Conservation (phyloP, 2,888 invertebrate genomes). For the Conomelus anceps region DNA sequence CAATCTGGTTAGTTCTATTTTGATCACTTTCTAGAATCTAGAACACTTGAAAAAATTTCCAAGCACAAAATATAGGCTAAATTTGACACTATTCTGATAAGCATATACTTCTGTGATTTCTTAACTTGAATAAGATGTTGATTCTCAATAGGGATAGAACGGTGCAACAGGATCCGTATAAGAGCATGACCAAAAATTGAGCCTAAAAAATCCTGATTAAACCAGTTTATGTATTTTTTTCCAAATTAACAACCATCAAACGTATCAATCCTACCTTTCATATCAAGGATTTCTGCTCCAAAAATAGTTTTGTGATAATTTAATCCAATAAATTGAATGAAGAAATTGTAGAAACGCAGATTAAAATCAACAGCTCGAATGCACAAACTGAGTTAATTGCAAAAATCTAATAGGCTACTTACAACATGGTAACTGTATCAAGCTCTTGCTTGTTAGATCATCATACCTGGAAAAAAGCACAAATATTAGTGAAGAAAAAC, state of each 20-base stretch:
- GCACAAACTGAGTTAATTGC: too few species aligned
- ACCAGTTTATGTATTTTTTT: not conserved
- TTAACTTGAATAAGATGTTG: not conserved
- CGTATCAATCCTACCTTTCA: not conserved
- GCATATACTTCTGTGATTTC: not conserved
- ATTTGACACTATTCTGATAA: not conserved
- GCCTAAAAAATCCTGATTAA: not conserved
- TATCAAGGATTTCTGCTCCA: not conserved
- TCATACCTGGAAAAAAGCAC: too few species aligned
- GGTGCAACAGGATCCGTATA: not conserved
- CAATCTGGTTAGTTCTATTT: too few species aligned
- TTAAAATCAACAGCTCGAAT: not conserved
- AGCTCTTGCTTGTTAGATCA: too few species aligned
- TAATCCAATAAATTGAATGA: not conserved
- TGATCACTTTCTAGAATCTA: too few species aligned
- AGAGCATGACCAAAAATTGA: not conserved
- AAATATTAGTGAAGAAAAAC: too few species aligned
- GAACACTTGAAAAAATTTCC: too few species aligned
- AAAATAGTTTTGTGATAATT: too few species aligned
- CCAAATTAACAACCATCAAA: not conserved
- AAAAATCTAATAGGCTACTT: too few species aligned
- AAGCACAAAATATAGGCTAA: too few species aligned
- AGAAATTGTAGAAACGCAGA: not conserved
- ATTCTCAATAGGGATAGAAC: not conserved
- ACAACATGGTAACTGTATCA: too few species aligned